phyloP scores from a whole-genome alignment of 2,113 vertebrate genomes.

The rat (Rattus norvegicus) region GRCr8 NC_086031.1:86986501-86987000 shows the following conservation, averaged over 20 bases:
- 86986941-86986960: neutral
- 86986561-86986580: neutral
- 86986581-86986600: neutral
- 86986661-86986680: neutral
- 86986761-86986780: neutral
- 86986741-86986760: neutral
- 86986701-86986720: neutral
- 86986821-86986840: neutral
- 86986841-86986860: neutral
- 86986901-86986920: neutral
- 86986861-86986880: neutral
- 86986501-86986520: neutral
- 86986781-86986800: neutral
- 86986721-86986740: neutral
- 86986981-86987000: neutral
- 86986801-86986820: neutral
- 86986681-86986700: neutral
- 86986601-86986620: neutral
- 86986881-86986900: neutral
- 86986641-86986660: neutral
- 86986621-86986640: neutral
- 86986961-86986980: neutral
- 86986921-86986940: neutral
- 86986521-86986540: neutral
- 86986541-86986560: neutral